Conservation (phyloP, 2,797 vertebrate species). For the Brachyalestes nurse region DNA sequence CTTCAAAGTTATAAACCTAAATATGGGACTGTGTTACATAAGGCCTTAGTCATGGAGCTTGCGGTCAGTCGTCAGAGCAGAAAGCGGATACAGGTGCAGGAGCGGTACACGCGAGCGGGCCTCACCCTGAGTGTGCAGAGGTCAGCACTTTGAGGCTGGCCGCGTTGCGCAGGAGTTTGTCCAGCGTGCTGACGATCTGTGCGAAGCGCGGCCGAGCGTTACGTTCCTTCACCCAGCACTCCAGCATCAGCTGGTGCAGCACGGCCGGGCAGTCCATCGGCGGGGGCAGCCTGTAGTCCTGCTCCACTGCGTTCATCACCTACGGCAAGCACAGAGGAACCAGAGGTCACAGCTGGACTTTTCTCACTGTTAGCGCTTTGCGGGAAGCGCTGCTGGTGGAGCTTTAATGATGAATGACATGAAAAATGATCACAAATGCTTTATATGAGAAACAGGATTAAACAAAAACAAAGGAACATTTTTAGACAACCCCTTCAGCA, state of each 20-base stretch:
- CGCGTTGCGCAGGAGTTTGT: conserved; percentile 97
- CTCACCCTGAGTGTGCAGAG: conserved; percentile 95
- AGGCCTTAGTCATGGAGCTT: conserved; percentile 13
- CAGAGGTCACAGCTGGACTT: not conserved
- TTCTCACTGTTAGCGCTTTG: not conserved
- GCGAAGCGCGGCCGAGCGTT: conserved; percentile 97
- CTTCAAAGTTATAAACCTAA: conserved; percentile 15
- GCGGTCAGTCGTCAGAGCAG: conserved; percentile 14
- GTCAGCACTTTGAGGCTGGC: conserved; percentile 97
- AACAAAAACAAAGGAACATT: no score
- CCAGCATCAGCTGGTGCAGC: conserved; percentile 97
- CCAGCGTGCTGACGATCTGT: conserved; percentile 96
- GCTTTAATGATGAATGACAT: not conserved
- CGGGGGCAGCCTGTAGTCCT: conserved; percentile 89
- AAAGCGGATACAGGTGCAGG: not conserved
- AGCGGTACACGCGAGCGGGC: conserved; percentile 30
- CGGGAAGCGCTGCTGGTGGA: not conserved
- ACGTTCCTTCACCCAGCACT: conserved; percentile 98
- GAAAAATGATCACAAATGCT: no score
- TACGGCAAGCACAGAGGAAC: conserved; percentile 59
- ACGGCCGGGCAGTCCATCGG: conserved; percentile 94
- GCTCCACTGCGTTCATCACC: conserved; percentile 98
- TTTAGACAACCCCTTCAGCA: no score
- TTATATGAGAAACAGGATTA: no score
- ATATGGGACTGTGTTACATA: conserved; percentile 26